A percentile compares a stretch with the other conserved stretches of the same genome.
Conservation (phyloP, 2,888 invertebrate species). For the Synanthedon vespiformis region DNA sequence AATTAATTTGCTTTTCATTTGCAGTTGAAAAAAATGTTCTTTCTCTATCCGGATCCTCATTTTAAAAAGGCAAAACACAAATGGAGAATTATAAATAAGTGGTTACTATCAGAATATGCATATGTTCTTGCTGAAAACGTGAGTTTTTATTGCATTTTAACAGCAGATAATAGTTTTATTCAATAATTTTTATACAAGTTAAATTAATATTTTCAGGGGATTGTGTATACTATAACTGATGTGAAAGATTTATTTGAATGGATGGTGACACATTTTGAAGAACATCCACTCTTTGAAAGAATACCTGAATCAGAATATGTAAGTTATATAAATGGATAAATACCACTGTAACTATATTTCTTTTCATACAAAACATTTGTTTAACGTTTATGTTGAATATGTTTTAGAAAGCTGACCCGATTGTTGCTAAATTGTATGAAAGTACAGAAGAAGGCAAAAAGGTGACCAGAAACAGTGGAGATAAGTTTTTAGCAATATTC, state of each 20-base stretch:
- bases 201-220: constrained; percentile 70
- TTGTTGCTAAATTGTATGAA: constrained; percentile 89
- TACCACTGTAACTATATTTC: too few species aligned
- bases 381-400: not conserved
- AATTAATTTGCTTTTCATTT: constrained; percentile 24
- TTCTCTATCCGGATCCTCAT: constrained; percentile 99
- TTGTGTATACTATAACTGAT: constrained; percentile 97
- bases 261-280: constrained; percentile 93
- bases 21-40: constrained; percentile 96
- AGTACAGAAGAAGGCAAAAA: constrained; percentile 99
- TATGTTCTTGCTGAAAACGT: constrained; percentile 89
- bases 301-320: constrained; percentile 83
- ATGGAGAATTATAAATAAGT: constrained; percentile 97
- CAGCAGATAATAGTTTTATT: not conserved
- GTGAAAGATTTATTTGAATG: constrained; percentile 96
- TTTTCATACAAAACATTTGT: not conserved
- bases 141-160: constrained; percentile 21
- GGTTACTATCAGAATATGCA: constrained; percentile 95
- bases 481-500: constrained; percentile 93
- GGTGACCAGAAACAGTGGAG: constrained; percentile 94
- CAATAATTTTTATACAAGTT: not conserved
- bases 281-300: constrained; percentile 90
- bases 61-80: constrained; percentile 99
- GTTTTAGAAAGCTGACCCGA: constrained; percentile 80
- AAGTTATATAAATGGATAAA: constrained; percentile 13